These are phyloP conservation scores for Darwinula stevensoni DNA, from an alignment of 2,888 invertebrate species.

Conservation along the genomic window DNA sequence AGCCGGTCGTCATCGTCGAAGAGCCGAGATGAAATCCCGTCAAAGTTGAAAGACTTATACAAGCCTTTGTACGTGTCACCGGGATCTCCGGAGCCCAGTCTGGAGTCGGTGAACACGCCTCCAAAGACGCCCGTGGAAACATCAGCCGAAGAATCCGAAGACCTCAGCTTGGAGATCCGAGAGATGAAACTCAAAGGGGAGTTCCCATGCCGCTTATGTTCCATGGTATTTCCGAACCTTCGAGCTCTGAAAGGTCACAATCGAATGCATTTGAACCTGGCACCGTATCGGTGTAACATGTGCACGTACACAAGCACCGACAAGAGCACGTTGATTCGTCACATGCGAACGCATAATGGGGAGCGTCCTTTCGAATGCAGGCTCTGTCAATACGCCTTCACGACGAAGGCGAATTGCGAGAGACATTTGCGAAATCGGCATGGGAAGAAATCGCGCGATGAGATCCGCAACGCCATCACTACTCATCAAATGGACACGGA, in stretches of 20 bases:
- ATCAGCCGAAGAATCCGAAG: too few species aligned
- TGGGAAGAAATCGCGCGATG: slow-evolving; percentile 51
- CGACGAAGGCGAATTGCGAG: slow-evolving; percentile 90
- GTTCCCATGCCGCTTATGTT: slow-evolving; percentile 67
- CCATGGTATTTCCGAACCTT: slow-evolving; percentile 55
- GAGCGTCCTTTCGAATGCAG: slow-evolving; percentile 81
- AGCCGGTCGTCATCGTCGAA: too few species aligned
- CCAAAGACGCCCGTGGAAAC: too few species aligned
- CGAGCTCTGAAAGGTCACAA: slow-evolving; percentile 72
- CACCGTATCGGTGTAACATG: slow-evolving; percentile 69
- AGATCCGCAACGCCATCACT: slow-evolving; percentile 59
- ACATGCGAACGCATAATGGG: slow-evolving; percentile 79
- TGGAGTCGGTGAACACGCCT: too few species aligned
- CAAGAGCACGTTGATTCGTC: slow-evolving; percentile 64
- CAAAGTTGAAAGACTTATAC: too few species aligned
- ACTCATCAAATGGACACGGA: slow-evolving; percentile 37
- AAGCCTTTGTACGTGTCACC: too few species aligned
- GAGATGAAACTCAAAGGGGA: slow-evolving; percentile 65
- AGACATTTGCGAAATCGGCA: slow-evolving; percentile 74
- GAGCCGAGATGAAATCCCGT: too few species aligned
- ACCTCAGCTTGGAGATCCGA: slow-evolving; percentile 20
- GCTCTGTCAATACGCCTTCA: slow-evolving; percentile 84
- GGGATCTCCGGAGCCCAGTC: too few species aligned
- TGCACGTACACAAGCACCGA: slow-evolving; percentile 66
- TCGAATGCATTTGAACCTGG: slow-evolving; percentile 43